phyloP scores from a whole-genome alignment of 2,113 vertebrate species.

The Corythaeola cristata region DNA sequence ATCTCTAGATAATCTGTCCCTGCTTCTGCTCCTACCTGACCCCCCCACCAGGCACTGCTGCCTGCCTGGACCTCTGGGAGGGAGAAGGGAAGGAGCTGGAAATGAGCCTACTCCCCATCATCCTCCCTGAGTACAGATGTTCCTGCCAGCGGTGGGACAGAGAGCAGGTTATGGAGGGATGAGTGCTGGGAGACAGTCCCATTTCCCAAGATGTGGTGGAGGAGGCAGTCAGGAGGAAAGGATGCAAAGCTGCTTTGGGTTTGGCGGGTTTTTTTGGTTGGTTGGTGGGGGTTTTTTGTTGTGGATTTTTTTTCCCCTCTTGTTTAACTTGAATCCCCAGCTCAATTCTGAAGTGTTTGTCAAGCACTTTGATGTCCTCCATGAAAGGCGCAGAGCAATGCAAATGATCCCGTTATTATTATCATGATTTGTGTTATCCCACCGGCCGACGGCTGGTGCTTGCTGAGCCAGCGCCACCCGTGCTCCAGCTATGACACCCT shows the following conservation, averaged over 20 bases:
- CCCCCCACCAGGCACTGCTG: not conserved
- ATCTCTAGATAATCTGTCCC: not conserved
- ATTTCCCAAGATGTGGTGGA: not conserved
- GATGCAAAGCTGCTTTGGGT: not conserved
- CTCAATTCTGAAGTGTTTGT: not conserved
- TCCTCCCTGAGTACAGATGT: not conserved
- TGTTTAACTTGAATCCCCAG: not conserved
- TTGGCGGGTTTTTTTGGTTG: no score
- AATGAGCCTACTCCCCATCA: not conserved
- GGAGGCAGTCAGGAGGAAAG: not conserved
- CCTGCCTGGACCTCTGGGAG: not conserved
- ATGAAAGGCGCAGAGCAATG: not conserved
- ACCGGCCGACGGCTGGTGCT: fast-evolving
- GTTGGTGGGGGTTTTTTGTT: not conserved
- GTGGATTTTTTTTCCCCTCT: not conserved
- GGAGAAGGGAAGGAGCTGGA: not conserved
- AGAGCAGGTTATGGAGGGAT: not conserved
- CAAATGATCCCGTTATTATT: not conserved
- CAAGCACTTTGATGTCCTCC: not conserved
- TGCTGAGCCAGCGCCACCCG: fast-evolving
- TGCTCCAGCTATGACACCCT: not conserved
- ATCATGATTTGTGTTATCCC: not conserved
- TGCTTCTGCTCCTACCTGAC: not conserved
- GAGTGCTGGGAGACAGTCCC: not conserved
- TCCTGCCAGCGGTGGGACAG: not conserved